Evolutionary conservation across 1,140 invertebrate species (phyloP).

Genomic region (Lutraria rhynchaena): DNA sequence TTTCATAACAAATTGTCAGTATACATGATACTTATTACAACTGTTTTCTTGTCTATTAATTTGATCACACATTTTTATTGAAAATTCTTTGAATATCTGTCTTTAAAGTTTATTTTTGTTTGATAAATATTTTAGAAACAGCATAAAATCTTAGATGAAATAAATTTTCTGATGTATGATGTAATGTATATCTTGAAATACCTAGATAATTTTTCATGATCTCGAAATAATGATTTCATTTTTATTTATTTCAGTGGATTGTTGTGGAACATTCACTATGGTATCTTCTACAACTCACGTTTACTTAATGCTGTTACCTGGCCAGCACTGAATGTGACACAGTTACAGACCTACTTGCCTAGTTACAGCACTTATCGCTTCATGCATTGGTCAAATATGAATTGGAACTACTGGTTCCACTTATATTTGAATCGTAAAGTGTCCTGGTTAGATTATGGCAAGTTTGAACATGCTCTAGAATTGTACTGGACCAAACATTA

Average conservation of each 20-base stretch:
- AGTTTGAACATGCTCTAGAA: constrained; percentile 37
- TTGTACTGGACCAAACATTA: constrained; percentile 25
- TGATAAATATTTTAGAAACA: no score
- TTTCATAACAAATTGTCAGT: no score
- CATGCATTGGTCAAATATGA: not conserved
- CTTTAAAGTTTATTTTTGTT: not conserved
- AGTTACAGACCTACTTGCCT: not conserved
- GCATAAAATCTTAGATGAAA: no score
- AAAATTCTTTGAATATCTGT: no score
- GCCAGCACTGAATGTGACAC: constrained; percentile 6
- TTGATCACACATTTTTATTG: no score
- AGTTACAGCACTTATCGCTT: not conserved
- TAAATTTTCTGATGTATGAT: no score
- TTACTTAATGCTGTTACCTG: constrained; percentile 30
- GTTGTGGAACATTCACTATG: constrained; percentile 34
- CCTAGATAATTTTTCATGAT: no score
- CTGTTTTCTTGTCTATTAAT: no score
- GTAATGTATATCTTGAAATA: no score
- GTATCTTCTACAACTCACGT: not conserved
- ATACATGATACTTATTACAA: no score
- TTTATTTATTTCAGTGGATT: constrained; percentile 21
- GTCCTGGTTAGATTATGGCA: constrained; percentile 36
- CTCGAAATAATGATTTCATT: no score
- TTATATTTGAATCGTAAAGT: constrained; percentile 3
- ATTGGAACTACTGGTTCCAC: constrained; percentile 19